Evolutionary conservation across 2,888 invertebrate genomes (phyloP).

Genomic region (Dione juno): DNA sequence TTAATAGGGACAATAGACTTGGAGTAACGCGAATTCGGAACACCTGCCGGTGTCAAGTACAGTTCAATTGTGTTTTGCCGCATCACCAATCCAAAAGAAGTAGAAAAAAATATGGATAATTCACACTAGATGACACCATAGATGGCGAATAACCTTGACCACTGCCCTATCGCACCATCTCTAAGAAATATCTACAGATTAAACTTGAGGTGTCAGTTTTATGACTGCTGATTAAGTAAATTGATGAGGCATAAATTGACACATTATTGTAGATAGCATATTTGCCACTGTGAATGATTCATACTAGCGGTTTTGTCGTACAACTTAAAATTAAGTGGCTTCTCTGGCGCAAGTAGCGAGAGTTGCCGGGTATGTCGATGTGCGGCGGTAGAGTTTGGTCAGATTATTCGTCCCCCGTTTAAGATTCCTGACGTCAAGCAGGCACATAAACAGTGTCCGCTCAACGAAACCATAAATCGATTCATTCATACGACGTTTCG

Average conservation of each 20-base stretch:
- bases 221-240: conserved; percentile 30
- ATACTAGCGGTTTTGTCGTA: conserved; percentile 3
- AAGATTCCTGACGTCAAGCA: conserved; percentile 74
- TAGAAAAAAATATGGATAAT: background rate
- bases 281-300: conserved; percentile 31
- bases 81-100: background rate
- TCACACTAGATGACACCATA: background rate
- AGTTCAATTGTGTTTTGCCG: conserved; percentile 34
- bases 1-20: conserved; percentile 47
- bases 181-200: conserved; percentile 23
- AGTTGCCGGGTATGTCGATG: background rate
- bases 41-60: conserved; percentile 45
- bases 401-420: conserved; percentile 57
- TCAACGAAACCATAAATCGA: conserved; percentile 73
- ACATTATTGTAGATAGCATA: conserved; percentile 29
- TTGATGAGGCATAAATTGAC: conserved; percentile 30
- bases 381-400: conserved; percentile 21
- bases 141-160: conserved; percentile 20
- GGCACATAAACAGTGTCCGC: conserved; percentile 68
- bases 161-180: background rate
- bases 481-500: conserved; percentile 77
- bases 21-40: conserved; percentile 38
- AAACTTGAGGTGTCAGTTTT: conserved; percentile 30
- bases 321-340: background rate
- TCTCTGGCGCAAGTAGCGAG: conserved; percentile 1